Base-by-base conservation (phyloP, 2,888 invertebrate genomes). In the Hedya salicella region DNA sequence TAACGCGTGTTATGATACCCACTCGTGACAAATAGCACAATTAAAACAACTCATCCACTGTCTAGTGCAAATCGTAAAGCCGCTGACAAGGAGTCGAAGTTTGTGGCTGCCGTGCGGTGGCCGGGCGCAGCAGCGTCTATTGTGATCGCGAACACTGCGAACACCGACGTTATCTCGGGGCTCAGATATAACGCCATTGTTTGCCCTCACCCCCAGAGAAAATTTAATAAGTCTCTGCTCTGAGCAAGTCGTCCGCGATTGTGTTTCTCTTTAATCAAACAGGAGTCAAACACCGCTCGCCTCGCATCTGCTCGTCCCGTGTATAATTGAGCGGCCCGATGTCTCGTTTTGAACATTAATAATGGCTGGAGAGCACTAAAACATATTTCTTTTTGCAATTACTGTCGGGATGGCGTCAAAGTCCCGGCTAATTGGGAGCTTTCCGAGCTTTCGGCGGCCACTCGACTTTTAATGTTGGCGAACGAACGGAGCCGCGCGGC, bases 361-460 rank as follows among this genome's bases (percentile, higher is more conserved):
- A 86, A 87, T 86, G 84, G 80, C 71, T 75, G 69, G 70, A 76
- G 80, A 81, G 78, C 78, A 83, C 80, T 83, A 79, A 83, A 86
- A 83, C 83, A 84, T 86, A 86, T 87, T 89, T 89, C 83, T 87
- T 88, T 88, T 84, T 78, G 83, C 84, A 88, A 89, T 88, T 85
- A 86, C 82, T 79, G 78, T 73, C 75, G 76, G 79, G 76, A 78
- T 75, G 78, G 83, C 83, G 80, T 85, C 86, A 85, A 88, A 89
- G 86, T 88, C 86, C 82, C 75, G 74, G 87, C 88, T 91, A 89
- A 91, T 91, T 91, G 87, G 88, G 81, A 85, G 88, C 87, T 89
- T 90, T 90, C 83, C 85, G 52, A 68, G 66, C 62, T 70, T 90
- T 90, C 83, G 85, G 78, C 74, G 80, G 80, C 81, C 80, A 84